These are phyloP conservation scores for Agonopterix arenella DNA, from an alignment of 2,888 invertebrate genomes.

Conservation along the genomic window DNA sequence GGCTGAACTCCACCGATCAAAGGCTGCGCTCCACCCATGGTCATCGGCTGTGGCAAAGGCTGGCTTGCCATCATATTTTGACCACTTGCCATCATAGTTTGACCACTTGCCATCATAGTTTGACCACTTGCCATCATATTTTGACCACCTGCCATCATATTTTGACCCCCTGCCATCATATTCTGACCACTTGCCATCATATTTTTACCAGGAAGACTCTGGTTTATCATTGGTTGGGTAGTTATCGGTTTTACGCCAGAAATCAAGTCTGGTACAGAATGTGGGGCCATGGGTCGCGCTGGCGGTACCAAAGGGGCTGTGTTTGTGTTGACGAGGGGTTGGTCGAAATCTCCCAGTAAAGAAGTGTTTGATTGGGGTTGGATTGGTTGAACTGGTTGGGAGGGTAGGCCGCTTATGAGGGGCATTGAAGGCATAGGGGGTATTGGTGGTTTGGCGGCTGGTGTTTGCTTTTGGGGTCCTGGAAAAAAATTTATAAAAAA, in stretches of 20 bases:
- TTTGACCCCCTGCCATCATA: background rate
- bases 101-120: background rate
- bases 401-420: constrained; percentile 24
- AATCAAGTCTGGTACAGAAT: constrained; percentile 38
- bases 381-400: constrained; percentile 9
- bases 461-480: constrained; percentile 27
- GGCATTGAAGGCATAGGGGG: constrained; percentile 50
- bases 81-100: constrained; percentile 1
- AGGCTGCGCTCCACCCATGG: constrained; percentile 28
- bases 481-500: constrained; percentile 9
- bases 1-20: constrained; percentile 27
- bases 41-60: constrained; percentile 19
- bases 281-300: constrained; percentile 29
- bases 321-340: constrained; percentile 11
- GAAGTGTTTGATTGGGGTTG: constrained; percentile 26
- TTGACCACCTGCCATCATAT: background rate
- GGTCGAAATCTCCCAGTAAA: constrained; percentile 38
- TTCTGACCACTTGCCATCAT: background rate
- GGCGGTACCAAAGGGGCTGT: constrained; percentile 22
- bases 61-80: constrained; percentile 10
- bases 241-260: constrained; percentile 3
- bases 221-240: constrained; percentile 7
- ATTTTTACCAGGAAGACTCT: background rate
- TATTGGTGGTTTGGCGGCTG: constrained; percentile 54
- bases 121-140: background rate